phyloP scores from a whole-genome alignment of 2,113 vertebrate genomes.

The Leptosomus discolor region DNA sequence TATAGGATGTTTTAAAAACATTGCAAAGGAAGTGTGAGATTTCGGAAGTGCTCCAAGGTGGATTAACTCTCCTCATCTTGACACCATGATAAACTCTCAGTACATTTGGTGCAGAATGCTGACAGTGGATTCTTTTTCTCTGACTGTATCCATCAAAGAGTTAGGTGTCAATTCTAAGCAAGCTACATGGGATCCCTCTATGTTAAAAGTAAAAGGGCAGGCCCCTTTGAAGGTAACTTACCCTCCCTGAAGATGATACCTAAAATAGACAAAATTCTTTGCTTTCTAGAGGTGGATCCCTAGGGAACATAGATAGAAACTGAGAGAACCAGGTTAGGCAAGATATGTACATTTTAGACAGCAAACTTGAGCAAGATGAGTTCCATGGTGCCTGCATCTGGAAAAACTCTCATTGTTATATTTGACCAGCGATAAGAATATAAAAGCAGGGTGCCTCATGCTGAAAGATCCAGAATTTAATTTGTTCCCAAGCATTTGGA shows the following conservation, averaged over 20 bases:
- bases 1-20: not conserved
- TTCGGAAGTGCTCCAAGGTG: conserved; percentile 14
- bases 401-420: not conserved
- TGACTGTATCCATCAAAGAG: not conserved
- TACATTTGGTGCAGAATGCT: conserved; percentile 17
- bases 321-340: not conserved
- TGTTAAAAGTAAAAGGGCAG: not conserved
- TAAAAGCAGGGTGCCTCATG: not conserved
- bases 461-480: not conserved
- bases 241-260: not conserved
- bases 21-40: not conserved
- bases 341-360: not conserved
- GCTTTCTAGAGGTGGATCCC: not conserved
- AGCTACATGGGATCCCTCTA: not conserved
- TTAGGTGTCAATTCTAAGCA: not conserved
- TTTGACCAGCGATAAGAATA: not conserved
- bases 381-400: not conserved
- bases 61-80: conserved; percentile 11
- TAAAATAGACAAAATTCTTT: not conserved
- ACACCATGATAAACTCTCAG: conserved; percentile 12
- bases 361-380: not conserved
- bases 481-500: not conserved
- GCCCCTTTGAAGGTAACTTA: not conserved
- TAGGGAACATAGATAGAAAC: not conserved
- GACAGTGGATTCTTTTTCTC: not conserved